These are phyloP conservation scores for Ptiloglossa arizonensis DNA, from an alignment of 1,140 invertebrate species.

Conservation along the genomic window DNA sequence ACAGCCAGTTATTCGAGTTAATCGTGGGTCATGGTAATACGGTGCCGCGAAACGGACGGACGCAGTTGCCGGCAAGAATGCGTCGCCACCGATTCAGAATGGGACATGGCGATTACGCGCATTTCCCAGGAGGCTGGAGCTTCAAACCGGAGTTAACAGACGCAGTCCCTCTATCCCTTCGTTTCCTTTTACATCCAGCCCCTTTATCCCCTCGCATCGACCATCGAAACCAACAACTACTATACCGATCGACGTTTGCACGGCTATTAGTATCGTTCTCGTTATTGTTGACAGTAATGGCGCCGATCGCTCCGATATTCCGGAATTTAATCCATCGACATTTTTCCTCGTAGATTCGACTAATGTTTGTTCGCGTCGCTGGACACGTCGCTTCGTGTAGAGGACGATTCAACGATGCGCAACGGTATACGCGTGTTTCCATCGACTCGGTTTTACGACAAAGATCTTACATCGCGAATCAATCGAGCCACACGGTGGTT, in stretches of 20 bases:
- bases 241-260: slow-evolving; percentile 48
- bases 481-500: too few species aligned
- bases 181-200: background rate
- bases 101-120: slow-evolving; percentile 78
- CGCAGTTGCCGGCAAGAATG: slow-evolving; percentile 68
- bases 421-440: too few species aligned
- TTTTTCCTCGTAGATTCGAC: too few species aligned
- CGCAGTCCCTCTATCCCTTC: slow-evolving; percentile 26
- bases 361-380: too few species aligned
- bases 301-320: background rate
- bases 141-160: slow-evolving; percentile 68
- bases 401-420: too few species aligned
- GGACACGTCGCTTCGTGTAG: too few species aligned
- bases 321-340: background rate
- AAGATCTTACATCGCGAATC: too few species aligned
- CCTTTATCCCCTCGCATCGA: slow-evolving; percentile 8
- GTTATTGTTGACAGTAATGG: slow-evolving; percentile 24
- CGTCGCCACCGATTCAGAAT: slow-evolving; percentile 65
- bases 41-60: slow-evolving; percentile 74
- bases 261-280: slow-evolving; percentile 51
- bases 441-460: too few species aligned
- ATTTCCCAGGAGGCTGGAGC: slow-evolving; percentile 76
- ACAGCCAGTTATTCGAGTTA: background rate
- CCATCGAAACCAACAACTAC: slow-evolving; percentile 44
- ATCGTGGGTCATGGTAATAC: slow-evolving; percentile 29